A percentile compares a stretch with the other conserved stretches of the same genome.
Conservation (phyloP, 2,797 vertebrate species). For the Sciaenops ocellatus region DNA sequence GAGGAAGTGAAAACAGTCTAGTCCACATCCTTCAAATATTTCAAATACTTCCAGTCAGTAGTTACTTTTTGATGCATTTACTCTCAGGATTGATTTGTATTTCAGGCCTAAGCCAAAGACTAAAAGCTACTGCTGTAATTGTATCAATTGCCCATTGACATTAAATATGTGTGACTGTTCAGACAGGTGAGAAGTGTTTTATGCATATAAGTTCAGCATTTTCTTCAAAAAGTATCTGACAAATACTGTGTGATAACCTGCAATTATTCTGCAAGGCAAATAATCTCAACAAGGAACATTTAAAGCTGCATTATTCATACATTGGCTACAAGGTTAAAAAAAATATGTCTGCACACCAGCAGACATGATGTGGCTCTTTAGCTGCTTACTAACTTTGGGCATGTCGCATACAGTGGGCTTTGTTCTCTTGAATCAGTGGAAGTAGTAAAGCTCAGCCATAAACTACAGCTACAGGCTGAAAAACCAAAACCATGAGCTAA, state of each 20-base stretch:
- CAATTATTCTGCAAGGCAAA: background rate
- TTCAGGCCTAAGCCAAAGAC: background rate
- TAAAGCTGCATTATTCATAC: too few relatives aligned
- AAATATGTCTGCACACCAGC: too few relatives aligned
- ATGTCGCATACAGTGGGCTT: too few relatives aligned
- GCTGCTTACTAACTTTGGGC: too few relatives aligned
- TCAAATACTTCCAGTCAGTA: background rate
- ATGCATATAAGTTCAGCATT: background rate
- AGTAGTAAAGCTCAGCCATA: too few relatives aligned
- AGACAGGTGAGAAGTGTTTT: background rate
- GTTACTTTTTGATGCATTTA: background rate
- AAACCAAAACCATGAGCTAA: background rate
- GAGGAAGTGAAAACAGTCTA: background rate
- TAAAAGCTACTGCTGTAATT: background rate
- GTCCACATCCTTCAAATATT: background rate
- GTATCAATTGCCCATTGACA: background rate
- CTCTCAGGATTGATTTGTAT: slow-evolving; percentile 11
- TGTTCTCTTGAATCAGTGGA: too few relatives aligned
- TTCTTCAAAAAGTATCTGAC: background rate
- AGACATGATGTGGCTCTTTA: too few relatives aligned
- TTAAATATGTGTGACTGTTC: background rate
- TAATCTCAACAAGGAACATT: too few relatives aligned
- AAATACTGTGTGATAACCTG: background rate
- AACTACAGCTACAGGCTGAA: too few relatives aligned
- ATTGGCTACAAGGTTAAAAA: too few relatives aligned